Evolutionary conservation across 2,888 invertebrate genomes (phyloP).

Genomic region (Anorthoa munda): DNA sequence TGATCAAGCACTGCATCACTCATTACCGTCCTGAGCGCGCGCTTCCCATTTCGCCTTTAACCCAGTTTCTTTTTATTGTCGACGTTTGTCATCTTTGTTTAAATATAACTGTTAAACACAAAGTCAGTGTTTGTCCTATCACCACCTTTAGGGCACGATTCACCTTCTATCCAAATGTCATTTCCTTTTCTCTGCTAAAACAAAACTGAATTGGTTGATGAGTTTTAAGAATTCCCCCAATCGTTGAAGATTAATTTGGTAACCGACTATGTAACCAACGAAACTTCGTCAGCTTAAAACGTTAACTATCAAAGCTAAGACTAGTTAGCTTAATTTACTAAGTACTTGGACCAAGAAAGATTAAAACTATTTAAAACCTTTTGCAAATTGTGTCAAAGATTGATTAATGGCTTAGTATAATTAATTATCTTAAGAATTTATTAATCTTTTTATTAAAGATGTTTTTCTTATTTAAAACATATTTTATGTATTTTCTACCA

Average conservation of each 20-base stretch:
- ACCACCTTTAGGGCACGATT: too few species aligned
- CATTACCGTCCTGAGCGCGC: too few species aligned
- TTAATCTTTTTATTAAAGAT: not conserved
- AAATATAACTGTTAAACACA: too few species aligned
- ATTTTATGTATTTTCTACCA: not conserved
- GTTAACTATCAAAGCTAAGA: conserved; percentile 21
- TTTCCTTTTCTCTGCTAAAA: not conserved
- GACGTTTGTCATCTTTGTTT: too few species aligned
- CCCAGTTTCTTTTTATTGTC: too few species aligned
- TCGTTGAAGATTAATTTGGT: not conserved
- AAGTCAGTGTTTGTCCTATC: too few species aligned
- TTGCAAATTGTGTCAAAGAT: conserved; percentile 5
- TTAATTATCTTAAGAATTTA: not conserved
- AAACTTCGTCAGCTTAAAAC: conserved; percentile 18
- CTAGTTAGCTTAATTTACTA: not conserved
- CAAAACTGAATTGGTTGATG: not conserved
- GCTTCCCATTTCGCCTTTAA: too few species aligned
- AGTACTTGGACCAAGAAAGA: conserved; percentile 1
- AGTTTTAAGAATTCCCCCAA: not conserved
- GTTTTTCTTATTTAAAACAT: not conserved
- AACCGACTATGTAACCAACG: not conserved
- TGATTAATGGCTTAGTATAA: conserved; percentile 25
- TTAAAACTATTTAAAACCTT: conserved; percentile 28
- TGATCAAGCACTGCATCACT: too few species aligned
- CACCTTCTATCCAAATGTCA: too few species aligned